A percentile compares a stretch with the other conserved stretches of the same genome.
Evolutionary conservation across 23 tunicate genomes (phyloP).

Genomic region (Ascidia mentula): DNA sequence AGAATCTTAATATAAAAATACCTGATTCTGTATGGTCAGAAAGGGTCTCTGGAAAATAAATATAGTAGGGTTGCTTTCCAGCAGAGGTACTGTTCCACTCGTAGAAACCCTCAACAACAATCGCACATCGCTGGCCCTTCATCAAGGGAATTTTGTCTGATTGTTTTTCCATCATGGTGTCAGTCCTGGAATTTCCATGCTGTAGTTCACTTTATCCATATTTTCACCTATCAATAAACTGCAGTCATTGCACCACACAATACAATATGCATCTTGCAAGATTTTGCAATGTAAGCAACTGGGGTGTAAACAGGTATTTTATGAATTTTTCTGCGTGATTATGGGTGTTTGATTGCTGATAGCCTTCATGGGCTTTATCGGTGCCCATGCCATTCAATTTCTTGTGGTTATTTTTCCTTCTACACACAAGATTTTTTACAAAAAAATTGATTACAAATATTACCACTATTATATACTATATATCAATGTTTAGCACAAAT

Average conservation of each 20-base stretch:
- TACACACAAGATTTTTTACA: no score
- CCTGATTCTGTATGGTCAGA: constrained; percentile 6
- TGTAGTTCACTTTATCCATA: constrained; percentile 46
- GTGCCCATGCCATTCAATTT: no score
- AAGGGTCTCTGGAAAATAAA: constrained; percentile 36
- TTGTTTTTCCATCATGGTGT: constrained; percentile 68
- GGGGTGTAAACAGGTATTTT: no score
- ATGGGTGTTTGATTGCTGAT: neutral
- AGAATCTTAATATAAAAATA: neutral
- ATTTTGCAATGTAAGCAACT: no score
- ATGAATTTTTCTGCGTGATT: neutral
- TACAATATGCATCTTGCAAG: no score
- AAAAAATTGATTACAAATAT: no score
- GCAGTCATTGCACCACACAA: no score
- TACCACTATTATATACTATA: no score
- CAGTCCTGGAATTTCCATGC: constrained; percentile 90
- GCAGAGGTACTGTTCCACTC: constrained; percentile 72
- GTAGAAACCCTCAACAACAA: constrained; percentile 90
- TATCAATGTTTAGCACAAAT: no score
- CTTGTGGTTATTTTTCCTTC: no score
- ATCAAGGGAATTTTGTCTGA: constrained; percentile 70
- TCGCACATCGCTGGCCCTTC: constrained; percentile 93
- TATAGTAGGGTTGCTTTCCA: constrained; percentile 88
- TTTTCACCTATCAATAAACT: constrained; percentile 2
- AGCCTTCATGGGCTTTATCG: no score